A percentile compares a stretch with the other conserved stretches of the same genome.
phyloP scores from a whole-genome alignment of 1,140 invertebrate species.

The Leptinotarsa lineolata region DNA sequence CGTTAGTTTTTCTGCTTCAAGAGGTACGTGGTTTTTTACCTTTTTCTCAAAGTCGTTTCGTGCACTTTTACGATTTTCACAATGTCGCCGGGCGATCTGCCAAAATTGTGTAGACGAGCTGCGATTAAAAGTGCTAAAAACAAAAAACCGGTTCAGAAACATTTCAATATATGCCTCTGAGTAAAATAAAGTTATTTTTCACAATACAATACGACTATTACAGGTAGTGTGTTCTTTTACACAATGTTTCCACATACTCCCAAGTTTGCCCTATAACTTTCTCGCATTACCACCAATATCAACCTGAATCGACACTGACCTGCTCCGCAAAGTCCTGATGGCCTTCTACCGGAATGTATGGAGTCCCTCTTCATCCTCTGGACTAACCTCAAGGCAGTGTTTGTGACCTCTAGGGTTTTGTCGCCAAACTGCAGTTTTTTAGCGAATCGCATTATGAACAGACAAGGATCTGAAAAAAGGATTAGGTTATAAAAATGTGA shows the following conservation, averaged over 20 bases:
- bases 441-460: slow-evolving; percentile 95
- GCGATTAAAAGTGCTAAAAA: slow-evolving; percentile 88
- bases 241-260: neutral
- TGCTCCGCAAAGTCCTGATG: slow-evolving; percentile 95
- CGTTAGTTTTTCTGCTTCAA: slow-evolving; percentile 14
- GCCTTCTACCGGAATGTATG: slow-evolving; percentile 92
- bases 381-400: slow-evolving; percentile 90
- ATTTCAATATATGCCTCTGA: too few relatives aligned
- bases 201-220: too few relatives aligned
- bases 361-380: slow-evolving; percentile 98
- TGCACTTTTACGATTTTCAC: slow-evolving; percentile 96
- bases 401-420: slow-evolving; percentile 92
- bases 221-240: too few relatives aligned
- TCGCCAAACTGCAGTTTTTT: slow-evolving; percentile 89
- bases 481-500: too few relatives aligned
- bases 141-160: neutral
- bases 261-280: neutral
- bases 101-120: slow-evolving; percentile 90
- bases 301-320: slow-evolving; percentile 61
- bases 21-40: slow-evolving; percentile 57
- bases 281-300: neutral
- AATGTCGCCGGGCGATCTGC: slow-evolving; percentile 83
- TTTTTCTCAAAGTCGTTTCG: slow-evolving; percentile 89
- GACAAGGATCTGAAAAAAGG: slow-evolving; percentile 80
- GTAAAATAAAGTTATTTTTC: too few relatives aligned